These are phyloP conservation scores for Nephrotoma appendiculata DNA, from an alignment of 2,888 invertebrate genomes.

Conservation along the genomic window DNA sequence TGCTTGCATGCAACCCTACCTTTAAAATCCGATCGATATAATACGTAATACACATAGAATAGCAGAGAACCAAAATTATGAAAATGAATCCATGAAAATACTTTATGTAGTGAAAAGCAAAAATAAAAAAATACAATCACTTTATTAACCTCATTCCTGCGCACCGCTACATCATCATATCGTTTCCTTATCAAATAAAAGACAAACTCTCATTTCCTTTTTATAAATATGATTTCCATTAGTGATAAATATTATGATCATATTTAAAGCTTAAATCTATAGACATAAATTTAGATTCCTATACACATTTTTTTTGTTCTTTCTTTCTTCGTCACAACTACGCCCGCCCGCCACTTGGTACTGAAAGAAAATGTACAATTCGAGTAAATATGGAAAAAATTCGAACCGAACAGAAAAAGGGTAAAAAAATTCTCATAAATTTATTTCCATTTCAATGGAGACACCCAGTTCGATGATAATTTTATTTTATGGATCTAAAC, in stretches of 20 bases:
- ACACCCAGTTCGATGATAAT: background rate
- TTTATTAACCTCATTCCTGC: background rate
- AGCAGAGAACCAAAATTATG: background rate
- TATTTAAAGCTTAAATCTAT: background rate
- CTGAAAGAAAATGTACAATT: background rate
- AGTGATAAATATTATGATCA: background rate
- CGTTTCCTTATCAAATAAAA: background rate
- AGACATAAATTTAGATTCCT: background rate
- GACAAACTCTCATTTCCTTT: background rate
- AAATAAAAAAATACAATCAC: background rate
- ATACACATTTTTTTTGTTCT: background rate
- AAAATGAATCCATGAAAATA: background rate
- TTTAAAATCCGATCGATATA: background rate
- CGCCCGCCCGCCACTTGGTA: background rate
- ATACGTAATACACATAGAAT: background rate
- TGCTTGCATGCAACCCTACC: background rate
- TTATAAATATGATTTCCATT: background rate
- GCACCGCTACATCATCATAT: background rate
- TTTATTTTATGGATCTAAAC: background rate
- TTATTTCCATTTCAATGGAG: background rate
- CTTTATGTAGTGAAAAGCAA: background rate
- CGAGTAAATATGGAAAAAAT: background rate
- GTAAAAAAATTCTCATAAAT: background rate
- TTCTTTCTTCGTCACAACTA: background rate
- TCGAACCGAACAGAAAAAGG: background rate